Conservation (phyloP, 2,113 vertebrate genomes). For the Myotis davidii region DNA sequence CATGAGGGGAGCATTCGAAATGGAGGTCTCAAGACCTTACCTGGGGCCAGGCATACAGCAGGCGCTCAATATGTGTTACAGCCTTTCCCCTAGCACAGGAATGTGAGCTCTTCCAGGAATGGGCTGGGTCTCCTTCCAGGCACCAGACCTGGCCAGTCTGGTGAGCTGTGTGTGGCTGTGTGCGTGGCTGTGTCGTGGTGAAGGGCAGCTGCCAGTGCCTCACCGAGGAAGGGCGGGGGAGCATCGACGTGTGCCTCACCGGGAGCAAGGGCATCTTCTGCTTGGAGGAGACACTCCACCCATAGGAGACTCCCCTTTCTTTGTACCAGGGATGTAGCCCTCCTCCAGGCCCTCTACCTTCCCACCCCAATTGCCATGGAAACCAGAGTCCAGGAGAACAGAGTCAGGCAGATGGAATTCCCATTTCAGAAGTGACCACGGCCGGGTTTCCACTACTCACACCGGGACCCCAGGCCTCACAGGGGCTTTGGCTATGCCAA, state of each 20-base stretch:
- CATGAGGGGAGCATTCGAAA: not conserved
- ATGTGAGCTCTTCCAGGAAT: not conserved
- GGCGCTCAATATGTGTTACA: not conserved
- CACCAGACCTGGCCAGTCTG: not conserved
- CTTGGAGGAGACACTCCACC: not conserved
- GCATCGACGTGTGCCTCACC: not conserved
- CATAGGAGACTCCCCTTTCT: not conserved
- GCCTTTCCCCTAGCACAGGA: not conserved
- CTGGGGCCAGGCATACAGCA: not conserved
- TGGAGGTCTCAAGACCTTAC: not conserved
- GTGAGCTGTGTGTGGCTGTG: too few species aligned
- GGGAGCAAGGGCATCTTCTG: not conserved
- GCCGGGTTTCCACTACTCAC: conserved; percentile 69
- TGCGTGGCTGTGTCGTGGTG: not conserved
- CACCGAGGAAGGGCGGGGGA: fast-evolving
- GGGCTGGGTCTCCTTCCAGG: not conserved
- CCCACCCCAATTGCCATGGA: conserved; percentile 49
- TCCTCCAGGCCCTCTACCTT: not conserved
- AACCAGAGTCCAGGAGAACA: conserved; percentile 58
- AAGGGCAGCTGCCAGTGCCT: not conserved
- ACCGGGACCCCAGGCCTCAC: conserved; percentile 3
- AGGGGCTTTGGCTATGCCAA: not conserved
- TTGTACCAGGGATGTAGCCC: not conserved
- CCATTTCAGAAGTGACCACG: conserved; percentile 38
- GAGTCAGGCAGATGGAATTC: conserved; percentile 76